Percentiles rank a stretch among this genome's conserved stretches.
Evolutionary conservation across 92 coral and sea anemone genomes (phyloP).

Genomic region (Diadumene lineata): DNA sequence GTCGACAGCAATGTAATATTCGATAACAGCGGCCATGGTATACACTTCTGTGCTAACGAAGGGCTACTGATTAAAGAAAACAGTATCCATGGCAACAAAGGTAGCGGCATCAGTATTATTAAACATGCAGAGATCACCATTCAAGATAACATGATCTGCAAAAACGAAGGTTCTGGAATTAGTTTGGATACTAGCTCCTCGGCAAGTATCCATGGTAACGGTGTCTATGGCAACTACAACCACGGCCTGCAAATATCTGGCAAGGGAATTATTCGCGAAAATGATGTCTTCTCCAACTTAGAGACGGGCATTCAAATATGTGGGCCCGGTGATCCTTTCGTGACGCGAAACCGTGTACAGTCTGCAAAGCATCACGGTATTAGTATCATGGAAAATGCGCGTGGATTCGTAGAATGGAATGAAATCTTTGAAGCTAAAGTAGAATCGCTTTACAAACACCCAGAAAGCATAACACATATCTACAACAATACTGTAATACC

Average conservation of each 20-base stretch:
- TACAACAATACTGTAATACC: conserved; percentile 68
- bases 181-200: conserved; percentile 68
- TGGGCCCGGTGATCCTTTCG: conserved; percentile 97
- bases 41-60: conserved; percentile 84
- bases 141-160: conserved; percentile 80
- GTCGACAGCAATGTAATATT: conserved; percentile 85
- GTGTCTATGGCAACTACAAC: conserved; percentile 89
- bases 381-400: conserved; percentile 76
- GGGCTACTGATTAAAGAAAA: conserved; percentile 86
- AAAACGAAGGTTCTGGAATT: conserved; percentile 81
- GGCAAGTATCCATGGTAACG: conserved; percentile 87
- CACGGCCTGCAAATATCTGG: conserved; percentile 80
- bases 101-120: conserved; percentile 86
- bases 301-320: conserved; percentile 73
- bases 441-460: conserved; percentile 59
- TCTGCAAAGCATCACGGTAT: conserved; percentile 72
- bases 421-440: conserved; percentile 62
- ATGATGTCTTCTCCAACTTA: conserved; percentile 83
- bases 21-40: conserved; percentile 89
- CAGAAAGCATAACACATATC: conserved; percentile 77
- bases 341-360: conserved; percentile 85
- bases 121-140: conserved; percentile 91
- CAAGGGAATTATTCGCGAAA: conserved; percentile 85
- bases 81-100: conserved; percentile 80
- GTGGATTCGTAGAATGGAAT: conserved; percentile 82